A percentile compares a stretch with the other conserved stretches of the same genome.
These are phyloP conservation scores for Synanthedon myopaeformis DNA, from an alignment of 2,888 invertebrate species.

Conservation along the genomic window DNA sequence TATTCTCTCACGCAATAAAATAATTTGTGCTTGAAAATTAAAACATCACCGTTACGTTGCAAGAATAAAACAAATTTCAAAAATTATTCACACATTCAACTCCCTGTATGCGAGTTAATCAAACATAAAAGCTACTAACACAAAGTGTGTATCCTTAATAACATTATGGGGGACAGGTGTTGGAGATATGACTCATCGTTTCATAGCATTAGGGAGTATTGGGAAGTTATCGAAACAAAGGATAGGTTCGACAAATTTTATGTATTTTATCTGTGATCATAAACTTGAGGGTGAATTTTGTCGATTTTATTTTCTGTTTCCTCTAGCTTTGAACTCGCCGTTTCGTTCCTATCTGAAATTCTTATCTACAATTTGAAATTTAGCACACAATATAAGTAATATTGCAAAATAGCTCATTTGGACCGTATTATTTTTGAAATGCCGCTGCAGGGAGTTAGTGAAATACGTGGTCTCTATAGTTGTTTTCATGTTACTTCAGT, in stretches of 20 bases:
- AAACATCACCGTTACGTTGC: neutral
- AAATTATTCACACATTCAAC: neutral
- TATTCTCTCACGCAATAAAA: too few relatives aligned
- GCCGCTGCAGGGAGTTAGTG: too few relatives aligned
- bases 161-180: conserved; percentile 20
- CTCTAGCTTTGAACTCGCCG: too few relatives aligned
- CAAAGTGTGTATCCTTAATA: neutral
- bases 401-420: neutral
- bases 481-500: too few relatives aligned
- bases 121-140: neutral
- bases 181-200: conserved; percentile 19
- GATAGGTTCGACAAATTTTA: conserved; percentile 14
- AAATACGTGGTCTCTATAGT: too few relatives aligned
- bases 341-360: too few relatives aligned
- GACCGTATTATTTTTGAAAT: too few relatives aligned
- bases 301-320: too few relatives aligned
- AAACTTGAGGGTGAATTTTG: neutral
- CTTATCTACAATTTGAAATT: neutral
- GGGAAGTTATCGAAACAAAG: conserved; percentile 12
- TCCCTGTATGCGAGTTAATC: neutral
- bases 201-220: conserved; percentile 8
- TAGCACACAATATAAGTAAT: neutral
- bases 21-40: neutral
- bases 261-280: conserved; percentile 6
- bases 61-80: neutral